A percentile compares a stretch with the other conserved stretches of the same genome.
Conservation (phyloP, 1,140 invertebrate species). For the Brachionus plicatilis region DNA sequence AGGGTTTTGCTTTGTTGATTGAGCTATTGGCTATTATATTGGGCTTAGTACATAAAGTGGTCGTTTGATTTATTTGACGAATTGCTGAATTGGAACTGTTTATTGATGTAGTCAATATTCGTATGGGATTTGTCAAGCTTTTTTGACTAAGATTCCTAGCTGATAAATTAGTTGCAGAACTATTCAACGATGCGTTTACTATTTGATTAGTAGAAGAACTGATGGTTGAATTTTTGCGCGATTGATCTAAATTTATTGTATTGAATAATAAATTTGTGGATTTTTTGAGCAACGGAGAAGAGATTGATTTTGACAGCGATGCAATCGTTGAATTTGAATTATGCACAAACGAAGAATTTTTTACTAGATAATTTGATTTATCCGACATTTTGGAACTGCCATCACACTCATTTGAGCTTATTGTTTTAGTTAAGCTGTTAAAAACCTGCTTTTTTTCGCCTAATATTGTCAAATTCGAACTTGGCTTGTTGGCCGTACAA, state of each 20-base stretch:
- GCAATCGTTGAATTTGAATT: not conserved
- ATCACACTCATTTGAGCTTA: not conserved
- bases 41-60: not conserved
- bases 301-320: not conserved
- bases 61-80: conserved; percentile 10
- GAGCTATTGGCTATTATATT: not conserved
- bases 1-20: not conserved
- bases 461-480: not conserved
- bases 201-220: not conserved
- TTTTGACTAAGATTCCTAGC: not conserved
- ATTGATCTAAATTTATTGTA: not conserved
- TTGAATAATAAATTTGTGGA: not conserved
- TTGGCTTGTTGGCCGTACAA: not conserved
- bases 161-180: not conserved
- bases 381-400: not conserved
- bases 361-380: not conserved
- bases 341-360: not conserved
- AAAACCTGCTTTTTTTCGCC: not conserved
- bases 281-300: not conserved
- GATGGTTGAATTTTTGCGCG: not conserved
- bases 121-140: not conserved
- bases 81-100: not conserved
- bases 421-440: not conserved
- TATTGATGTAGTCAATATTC: not conserved
- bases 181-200: not conserved